phyloP scores from a whole-genome alignment of 2,113 vertebrate genomes.

The Dinomys branickii region DNA sequence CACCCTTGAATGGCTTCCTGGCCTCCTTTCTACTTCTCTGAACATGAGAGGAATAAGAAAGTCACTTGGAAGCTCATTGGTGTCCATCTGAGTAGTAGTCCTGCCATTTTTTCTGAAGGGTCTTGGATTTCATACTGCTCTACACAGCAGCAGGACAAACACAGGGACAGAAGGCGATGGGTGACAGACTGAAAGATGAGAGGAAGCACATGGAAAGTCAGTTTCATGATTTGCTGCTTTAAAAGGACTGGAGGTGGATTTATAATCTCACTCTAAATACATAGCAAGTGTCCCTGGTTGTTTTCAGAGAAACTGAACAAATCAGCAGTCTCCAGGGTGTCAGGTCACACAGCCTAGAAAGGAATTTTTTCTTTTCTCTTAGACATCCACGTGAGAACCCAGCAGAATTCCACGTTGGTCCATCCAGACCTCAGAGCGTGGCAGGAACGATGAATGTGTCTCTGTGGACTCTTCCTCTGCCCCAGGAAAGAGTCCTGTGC shows the following conservation, averaged over 20 bases:
- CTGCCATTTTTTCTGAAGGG: slow-evolving; percentile 77
- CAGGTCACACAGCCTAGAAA: not conserved
- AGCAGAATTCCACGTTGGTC: not conserved
- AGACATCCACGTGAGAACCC: not conserved
- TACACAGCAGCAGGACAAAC: slow-evolving; percentile 63
- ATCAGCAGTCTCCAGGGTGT: not conserved
- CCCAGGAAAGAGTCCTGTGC: not conserved
- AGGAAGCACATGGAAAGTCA: slow-evolving; percentile 21
- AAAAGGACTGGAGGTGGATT: slow-evolving; percentile 61
- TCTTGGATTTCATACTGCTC: slow-evolving; percentile 83
- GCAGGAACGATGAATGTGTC: not conserved
- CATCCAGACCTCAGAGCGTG: not conserved
- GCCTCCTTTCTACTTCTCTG: slow-evolving; percentile 72
- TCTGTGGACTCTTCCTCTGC: not conserved
- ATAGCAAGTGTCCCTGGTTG: slow-evolving; percentile 46
- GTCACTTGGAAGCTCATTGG: slow-evolving; percentile 83
- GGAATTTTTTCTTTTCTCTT: not conserved
- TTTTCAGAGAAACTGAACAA: slow-evolving; percentile 40
- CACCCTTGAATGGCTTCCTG: slow-evolving; percentile 80
- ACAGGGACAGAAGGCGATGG: slow-evolving; percentile 48
- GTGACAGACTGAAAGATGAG: slow-evolving; percentile 29
- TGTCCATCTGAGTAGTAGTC: slow-evolving; percentile 84
- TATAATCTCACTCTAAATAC: slow-evolving; percentile 61
- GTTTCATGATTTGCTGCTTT: slow-evolving; percentile 31
- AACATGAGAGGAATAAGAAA: slow-evolving; percentile 84